Percentiles rank a stretch among this genome's conserved stretches.
Evolutionary conservation across 2,888 invertebrate genomes (phyloP).

Genomic region (Ornithoptera alexandrae): DNA sequence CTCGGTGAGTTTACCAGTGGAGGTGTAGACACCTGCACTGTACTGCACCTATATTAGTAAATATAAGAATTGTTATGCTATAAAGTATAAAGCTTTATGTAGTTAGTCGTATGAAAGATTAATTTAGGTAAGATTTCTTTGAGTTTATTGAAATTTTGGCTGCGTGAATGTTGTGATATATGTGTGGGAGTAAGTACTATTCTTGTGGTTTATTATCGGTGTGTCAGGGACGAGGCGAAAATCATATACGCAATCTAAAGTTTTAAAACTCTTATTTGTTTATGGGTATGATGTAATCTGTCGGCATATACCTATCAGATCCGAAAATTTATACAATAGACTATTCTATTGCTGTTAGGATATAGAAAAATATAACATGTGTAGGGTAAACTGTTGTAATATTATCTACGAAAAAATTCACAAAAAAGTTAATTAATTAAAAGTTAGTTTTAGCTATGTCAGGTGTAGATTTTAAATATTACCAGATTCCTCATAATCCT

Average conservation of each 20-base stretch:
- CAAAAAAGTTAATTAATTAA: too few relatives aligned
- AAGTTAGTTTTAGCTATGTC: too few relatives aligned
- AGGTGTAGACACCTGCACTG: too few relatives aligned
- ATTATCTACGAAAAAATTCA: too few relatives aligned
- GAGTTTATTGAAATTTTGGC: conserved; percentile 46
- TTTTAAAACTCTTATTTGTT: background rate
- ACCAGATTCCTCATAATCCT: too few relatives aligned
- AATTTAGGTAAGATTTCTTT: conserved; percentile 41
- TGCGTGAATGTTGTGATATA: conserved; percentile 52
- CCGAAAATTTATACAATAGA: too few relatives aligned
- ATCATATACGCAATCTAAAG: conserved; percentile 1
- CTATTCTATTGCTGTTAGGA: background rate
- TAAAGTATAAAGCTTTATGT: background rate
- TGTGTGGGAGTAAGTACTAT: conserved; percentile 63
- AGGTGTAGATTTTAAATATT: too few relatives aligned
- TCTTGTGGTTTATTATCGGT: conserved; percentile 50
- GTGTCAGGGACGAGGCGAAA: conserved; percentile 53
- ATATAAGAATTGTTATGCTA: background rate
- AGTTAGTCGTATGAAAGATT: background rate
- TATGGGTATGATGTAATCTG: background rate
- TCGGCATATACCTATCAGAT: background rate
- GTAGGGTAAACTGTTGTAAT: too few relatives aligned
- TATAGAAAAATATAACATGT: background rate
- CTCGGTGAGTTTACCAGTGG: too few relatives aligned
- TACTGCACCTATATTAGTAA: too few relatives aligned